A percentile compares a stretch with the other conserved stretches of the same genome.
Evolutionary conservation across 2,113 vertebrate species (phyloP).

Genomic region (Brevimyrus niger): DNA sequence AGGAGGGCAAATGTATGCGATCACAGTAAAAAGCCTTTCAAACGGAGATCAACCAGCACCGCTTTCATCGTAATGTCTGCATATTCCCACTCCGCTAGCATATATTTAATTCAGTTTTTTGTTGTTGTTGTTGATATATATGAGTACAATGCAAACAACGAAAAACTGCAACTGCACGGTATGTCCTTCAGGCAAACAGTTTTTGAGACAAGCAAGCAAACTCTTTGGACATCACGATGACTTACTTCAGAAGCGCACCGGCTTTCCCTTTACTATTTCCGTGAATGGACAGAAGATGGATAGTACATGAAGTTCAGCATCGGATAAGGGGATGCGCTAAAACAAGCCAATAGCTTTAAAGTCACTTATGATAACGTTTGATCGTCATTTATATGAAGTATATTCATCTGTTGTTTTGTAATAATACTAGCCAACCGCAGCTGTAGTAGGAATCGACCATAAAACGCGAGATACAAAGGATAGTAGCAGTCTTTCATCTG

Average conservation of each 20-base stretch:
- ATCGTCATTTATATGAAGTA: neutral
- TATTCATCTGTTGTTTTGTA: neutral
- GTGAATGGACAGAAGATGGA: neutral
- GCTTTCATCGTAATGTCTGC: neutral
- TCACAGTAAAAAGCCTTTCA: neutral
- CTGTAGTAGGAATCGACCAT: neutral
- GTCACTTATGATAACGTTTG: neutral
- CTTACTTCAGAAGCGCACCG: neutral
- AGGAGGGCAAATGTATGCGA: neutral
- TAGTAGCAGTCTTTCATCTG: neutral
- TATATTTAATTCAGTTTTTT: neutral
- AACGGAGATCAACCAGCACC: neutral
- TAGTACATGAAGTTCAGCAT: neutral
- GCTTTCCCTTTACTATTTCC: too few species aligned
- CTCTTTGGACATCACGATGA: neutral
- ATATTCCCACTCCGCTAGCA: neutral
- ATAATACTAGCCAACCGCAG: neutral
- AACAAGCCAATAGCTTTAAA: neutral
- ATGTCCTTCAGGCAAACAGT: neutral
- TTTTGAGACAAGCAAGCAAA: neutral
- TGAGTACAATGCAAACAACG: neutral
- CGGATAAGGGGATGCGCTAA: neutral
- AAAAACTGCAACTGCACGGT: neutral
- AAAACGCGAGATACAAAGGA: neutral
- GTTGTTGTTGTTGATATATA: neutral